Conservation (phyloP, 2,113 vertebrate genomes). For the Hypanus sabinus region DNA sequence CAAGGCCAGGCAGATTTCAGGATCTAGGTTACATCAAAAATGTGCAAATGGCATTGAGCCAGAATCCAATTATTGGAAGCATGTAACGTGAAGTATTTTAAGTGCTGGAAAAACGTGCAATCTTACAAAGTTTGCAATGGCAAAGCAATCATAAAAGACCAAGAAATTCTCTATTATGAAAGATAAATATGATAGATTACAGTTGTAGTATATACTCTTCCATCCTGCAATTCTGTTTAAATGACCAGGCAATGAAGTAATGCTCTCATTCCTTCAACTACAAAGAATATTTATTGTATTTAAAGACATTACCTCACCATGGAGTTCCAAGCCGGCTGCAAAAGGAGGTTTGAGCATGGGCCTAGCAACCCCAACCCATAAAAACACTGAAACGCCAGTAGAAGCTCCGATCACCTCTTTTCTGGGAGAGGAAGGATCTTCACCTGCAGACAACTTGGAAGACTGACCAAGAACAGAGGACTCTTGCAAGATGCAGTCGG, state of each 20-base stretch:
- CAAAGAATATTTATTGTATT: neutral
- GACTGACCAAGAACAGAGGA: no score
- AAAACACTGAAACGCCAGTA: no score
- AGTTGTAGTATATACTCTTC: neutral
- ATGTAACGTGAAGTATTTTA: neutral
- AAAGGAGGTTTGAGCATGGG: no score
- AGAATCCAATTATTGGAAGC: neutral
- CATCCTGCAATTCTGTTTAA: neutral
- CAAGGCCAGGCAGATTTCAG: neutral
- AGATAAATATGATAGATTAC: neutral
- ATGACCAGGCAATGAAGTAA: neutral
- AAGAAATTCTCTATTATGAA: neutral
- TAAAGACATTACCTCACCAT: no score
- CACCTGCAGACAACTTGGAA: no score
- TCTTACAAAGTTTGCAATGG: neutral
- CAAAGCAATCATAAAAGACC: neutral
- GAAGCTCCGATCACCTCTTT: no score
- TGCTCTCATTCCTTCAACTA: neutral
- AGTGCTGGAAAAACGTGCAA: neutral
- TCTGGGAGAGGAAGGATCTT: no score
- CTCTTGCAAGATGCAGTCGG: no score
- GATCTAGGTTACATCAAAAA: neutral
- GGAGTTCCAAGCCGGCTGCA: no score
- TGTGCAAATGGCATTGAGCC: neutral
- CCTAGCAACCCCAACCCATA: no score